Evolutionary conservation across 1,140 invertebrate species (phyloP).

Genomic region (Leptopilina boulardi): DNA sequence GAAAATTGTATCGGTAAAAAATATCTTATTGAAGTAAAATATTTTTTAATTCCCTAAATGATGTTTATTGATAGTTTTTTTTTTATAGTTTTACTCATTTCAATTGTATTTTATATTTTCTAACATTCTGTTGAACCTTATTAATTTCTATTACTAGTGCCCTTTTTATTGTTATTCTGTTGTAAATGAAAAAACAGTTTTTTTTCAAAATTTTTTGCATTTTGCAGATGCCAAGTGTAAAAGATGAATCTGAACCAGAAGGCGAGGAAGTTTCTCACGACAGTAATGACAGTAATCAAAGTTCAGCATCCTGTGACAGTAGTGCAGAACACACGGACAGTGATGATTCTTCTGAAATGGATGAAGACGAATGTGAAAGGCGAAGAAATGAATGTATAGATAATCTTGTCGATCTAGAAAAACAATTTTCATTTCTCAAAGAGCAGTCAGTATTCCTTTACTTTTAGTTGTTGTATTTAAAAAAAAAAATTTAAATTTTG

Average conservation of each 20-base stretch:
- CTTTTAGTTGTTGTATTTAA: slow-evolving; percentile 26
- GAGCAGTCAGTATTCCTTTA: slow-evolving; percentile 83
- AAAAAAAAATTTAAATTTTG: too few relatives aligned
- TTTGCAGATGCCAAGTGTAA: slow-evolving; percentile 70
- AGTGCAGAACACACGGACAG: slow-evolving; percentile 86
- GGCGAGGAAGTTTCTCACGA: slow-evolving; percentile 75
- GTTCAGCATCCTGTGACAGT: slow-evolving; percentile 80
- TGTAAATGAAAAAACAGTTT: not conserved
- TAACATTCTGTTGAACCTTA: too few relatives aligned
- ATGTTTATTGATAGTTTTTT: too few relatives aligned
- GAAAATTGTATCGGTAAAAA: too few relatives aligned
- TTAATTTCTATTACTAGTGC: too few relatives aligned
- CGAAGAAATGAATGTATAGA: slow-evolving; percentile 88
- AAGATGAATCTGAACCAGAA: slow-evolving; percentile 73
- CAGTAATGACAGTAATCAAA: slow-evolving; percentile 73
- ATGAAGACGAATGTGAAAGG: slow-evolving; percentile 93
- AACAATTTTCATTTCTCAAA: slow-evolving; percentile 89
- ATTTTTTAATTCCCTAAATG: too few relatives aligned
- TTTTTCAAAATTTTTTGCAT: slow-evolving; percentile 28
- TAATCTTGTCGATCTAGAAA: slow-evolving; percentile 91
- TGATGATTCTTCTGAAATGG: slow-evolving; percentile 92
- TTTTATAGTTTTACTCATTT: too few relatives aligned
- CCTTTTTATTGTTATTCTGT: too few relatives aligned
- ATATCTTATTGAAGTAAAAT: too few relatives aligned
- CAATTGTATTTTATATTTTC: too few relatives aligned